These are phyloP conservation scores for Anas capensis DNA, from an alignment of 2,797 vertebrate genomes.

Conservation along the genomic window DNA sequence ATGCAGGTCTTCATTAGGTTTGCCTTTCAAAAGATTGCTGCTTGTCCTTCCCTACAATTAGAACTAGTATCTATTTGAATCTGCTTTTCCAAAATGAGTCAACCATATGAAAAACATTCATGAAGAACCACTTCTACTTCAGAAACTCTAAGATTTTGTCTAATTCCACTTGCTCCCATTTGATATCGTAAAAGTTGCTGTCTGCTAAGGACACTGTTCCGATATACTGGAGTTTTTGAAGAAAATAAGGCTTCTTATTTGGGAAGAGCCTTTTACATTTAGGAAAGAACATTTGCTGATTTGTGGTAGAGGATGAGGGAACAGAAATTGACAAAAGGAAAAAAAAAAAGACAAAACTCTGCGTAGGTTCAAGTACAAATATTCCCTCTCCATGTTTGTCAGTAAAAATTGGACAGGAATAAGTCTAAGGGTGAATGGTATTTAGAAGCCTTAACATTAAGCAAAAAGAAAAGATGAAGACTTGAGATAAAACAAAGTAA, in stretches of 20 bases:
- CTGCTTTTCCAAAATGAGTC: background rate
- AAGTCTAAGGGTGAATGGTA: background rate
- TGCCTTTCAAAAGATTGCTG: background rate
- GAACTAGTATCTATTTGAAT: background rate
- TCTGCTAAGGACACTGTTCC: background rate
- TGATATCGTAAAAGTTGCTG: background rate
- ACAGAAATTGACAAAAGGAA: background rate
- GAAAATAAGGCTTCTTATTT: background rate
- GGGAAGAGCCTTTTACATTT: background rate
- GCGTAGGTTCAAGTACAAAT: background rate
- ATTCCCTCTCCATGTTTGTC: background rate
- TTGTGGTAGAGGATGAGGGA: fast-evolving
- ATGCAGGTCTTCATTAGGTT: background rate
- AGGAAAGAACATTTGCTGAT: background rate
- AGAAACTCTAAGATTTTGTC: background rate
- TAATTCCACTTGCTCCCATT: background rate
- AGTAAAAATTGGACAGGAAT: background rate
- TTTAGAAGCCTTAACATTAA: background rate
- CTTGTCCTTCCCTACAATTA: background rate
- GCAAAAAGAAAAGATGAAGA: background rate
- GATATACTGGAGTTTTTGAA: background rate
- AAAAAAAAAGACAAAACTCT: background rate
- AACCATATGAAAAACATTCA: background rate
- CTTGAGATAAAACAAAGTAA: background rate
- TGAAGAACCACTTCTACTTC: background rate